These are phyloP conservation scores for Drosophila percnosoma DNA, from an alignment of 2,888 invertebrate species.

Conservation along the genomic window DNA sequence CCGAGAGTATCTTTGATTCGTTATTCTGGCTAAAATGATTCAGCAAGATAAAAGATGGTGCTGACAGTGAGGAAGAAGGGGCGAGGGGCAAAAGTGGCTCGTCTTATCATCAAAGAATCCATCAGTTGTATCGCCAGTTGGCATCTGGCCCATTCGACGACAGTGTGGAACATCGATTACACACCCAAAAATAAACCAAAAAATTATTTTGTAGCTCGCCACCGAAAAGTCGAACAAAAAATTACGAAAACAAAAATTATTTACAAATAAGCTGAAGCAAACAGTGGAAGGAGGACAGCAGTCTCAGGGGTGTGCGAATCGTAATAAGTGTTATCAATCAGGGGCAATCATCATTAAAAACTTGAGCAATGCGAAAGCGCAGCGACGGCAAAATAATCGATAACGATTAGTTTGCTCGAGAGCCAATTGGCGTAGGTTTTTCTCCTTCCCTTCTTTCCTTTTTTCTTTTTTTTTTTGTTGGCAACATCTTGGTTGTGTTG, in stretches of 20 bases:
- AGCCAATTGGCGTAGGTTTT: conserved; percentile 40
- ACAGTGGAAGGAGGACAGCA: neutral
- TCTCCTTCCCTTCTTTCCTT: neutral
- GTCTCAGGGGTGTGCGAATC: conserved; percentile 21
- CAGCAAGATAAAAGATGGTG: conserved; percentile 14
- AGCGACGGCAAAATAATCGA: conserved; percentile 42
- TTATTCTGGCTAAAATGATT: conserved; percentile 28
- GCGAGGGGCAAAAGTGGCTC: conserved; percentile 3
- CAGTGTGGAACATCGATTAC: conserved; percentile 62
- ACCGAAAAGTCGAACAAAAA: conserved; percentile 44
- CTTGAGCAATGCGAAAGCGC: conserved; percentile 30
- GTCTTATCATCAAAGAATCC: conserved; percentile 82
- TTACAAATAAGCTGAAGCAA: conserved; percentile 24
- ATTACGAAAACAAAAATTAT: conserved; percentile 16
- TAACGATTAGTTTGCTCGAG: conserved; percentile 32
- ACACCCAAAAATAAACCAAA: conserved; percentile 61
- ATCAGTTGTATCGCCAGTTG: conserved; percentile 77
- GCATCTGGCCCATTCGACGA: conserved; percentile 71
- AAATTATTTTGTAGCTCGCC: conserved; percentile 50
- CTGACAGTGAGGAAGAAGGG: neutral
- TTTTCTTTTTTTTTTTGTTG: conserved; percentile 7
- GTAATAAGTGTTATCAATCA: conserved; percentile 69
- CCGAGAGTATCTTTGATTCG: conserved; percentile 13
- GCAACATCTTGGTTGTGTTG: conserved; percentile 31
- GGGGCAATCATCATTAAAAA: conserved; percentile 72